phyloP scores from a whole-genome alignment of 2,797 vertebrate species.

The Pseudochromis fuscus region DNA sequence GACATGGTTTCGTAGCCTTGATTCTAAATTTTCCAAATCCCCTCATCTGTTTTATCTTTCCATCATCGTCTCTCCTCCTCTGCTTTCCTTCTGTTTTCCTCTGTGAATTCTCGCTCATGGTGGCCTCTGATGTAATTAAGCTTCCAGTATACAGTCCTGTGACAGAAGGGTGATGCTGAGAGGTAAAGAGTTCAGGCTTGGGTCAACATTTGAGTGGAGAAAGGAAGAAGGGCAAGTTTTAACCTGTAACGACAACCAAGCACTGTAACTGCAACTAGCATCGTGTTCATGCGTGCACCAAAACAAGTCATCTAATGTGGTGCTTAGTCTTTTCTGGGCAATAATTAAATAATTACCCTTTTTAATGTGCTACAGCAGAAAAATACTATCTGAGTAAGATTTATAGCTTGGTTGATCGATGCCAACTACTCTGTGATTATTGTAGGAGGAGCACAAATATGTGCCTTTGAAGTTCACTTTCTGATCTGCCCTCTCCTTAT shows the following conservation, averaged over 20 bases:
- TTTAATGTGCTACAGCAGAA: background rate
- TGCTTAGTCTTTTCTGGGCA: background rate
- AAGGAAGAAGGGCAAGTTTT: background rate
- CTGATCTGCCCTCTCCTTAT: constrained; percentile 16
- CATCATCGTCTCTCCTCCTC: constrained; percentile 5
- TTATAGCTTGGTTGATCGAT: constrained; percentile 19
- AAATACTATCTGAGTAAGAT: constrained; percentile 20
- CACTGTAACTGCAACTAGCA: constrained; percentile 16
- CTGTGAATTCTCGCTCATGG: constrained; percentile 29
- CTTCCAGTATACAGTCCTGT: constrained; percentile 41
- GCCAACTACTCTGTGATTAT: constrained; percentile 44
- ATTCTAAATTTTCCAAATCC: no score
- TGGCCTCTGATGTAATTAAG: constrained; percentile 59
- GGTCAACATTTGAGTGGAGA: constrained; percentile 4
- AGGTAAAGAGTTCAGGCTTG: constrained; percentile 42
- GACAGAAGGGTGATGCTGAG: constrained; percentile 40
- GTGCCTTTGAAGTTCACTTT: constrained; percentile 26
- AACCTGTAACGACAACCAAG: constrained; percentile 20
- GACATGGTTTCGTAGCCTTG: no score
- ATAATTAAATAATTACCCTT: constrained; percentile 4
- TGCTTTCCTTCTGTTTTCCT: constrained; percentile 7
- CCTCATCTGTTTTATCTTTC: constrained; percentile 31
- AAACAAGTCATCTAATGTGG: background rate
- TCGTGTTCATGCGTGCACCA: background rate
- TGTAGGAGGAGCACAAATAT: constrained; percentile 35